Evolutionary conservation across 2,113 vertebrate genomes (phyloP), one percentile per base, ranked within the genome.

Genomic region (Hypocryptadius cinnamomeus): DNA sequence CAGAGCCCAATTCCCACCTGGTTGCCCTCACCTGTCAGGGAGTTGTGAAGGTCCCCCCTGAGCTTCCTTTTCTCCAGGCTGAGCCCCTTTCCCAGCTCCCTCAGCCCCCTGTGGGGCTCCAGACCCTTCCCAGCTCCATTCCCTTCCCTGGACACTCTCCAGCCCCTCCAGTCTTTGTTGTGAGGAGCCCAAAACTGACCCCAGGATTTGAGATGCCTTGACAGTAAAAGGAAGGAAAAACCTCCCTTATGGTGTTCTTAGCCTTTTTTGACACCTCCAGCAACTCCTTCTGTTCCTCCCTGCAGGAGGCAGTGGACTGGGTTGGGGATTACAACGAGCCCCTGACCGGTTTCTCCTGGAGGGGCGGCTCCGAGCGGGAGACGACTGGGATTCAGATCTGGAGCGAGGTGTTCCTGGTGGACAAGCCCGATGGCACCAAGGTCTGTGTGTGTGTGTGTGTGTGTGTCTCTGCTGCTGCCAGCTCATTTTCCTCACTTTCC

Each of bases 321-420:
- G 92, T 99, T 64, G 99, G 99, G 31, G 98, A 98, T 44, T 94
- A 98, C 51, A 98, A 99, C 2, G 99, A 99, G 92, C 99, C 99
- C 4, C 96, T 99, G 96, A 99, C 98, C 4, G 99, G 99, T 25
- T 99, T 99, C 97, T 99, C 99, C 61, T 99, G 99, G 99, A 97
- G 99, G 94, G 99, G 99, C 8, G 99, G 99, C 5, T 99, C 99
- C 1, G 99, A 99, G 96, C 96, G 99, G 85, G 99, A 99, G 96
- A 99, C 99, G 6, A 99, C 99, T 0, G 99, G 99, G 81, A 99
- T 99, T 83, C 99, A 99, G 97, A 99, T 99, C 70, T 99, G 99
- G 99, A 99, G 99, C 1, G 99, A 99, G 86, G 93, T 99, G 80
- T 99, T 99, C 94, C 98, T 99, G 85, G 98, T 99, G 96, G 98